Evolutionary conservation across 2,888 invertebrate species (phyloP), one percentile per base, ranked within the genome.

Genomic region (Allophyes oxyacanthae): DNA sequence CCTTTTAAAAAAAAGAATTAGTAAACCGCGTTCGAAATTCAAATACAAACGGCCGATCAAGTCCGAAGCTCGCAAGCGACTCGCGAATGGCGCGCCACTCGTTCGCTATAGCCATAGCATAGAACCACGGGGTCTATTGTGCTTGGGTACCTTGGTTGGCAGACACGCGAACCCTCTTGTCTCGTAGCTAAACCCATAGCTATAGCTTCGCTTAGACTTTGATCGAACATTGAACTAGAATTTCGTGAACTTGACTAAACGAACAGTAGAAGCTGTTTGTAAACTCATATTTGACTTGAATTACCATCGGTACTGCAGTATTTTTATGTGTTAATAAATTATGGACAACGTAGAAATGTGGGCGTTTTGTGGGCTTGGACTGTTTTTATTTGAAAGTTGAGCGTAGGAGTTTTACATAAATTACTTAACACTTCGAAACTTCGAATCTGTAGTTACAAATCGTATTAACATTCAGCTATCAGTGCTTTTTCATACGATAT

Each of bases 41-140:
- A 74, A 85, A 84, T 82, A 84, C 85, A 78, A 89, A 86, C 93
- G 93, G 91, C 91, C 92, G 92, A 85, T 88, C 93, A 85, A 86
- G 86, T 81, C 91, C 81, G 87, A 86, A 85, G 93, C 91, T 86
- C 86, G 87, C 77, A 85, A 86, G 82, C 86, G 89, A 94, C 93
- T 94, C 93, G 88, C 87, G 82, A 86, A 78, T 79, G 77, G 82
- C 78, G 83, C 82, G 83, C 80, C 82, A 79, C 66, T 77, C 76
- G 79, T 64, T 79, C 75, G 52, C 75, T 81, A 87, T 82, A 87
- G 58, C 75, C 87, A 89, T 89, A 88, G 75, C 85, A 88, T 88
- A 71, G 70, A 81, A 72, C 81, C 82, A 89, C 85, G 87, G 89
- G 86, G 86, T 85, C 89, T 85, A 88, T 92, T 91, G 90, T 91